A percentile compares a stretch with the other conserved stretches of the same genome.
Conservation (phyloP, 2,888 invertebrate genomes). For the Lysandra bellargus region DNA sequence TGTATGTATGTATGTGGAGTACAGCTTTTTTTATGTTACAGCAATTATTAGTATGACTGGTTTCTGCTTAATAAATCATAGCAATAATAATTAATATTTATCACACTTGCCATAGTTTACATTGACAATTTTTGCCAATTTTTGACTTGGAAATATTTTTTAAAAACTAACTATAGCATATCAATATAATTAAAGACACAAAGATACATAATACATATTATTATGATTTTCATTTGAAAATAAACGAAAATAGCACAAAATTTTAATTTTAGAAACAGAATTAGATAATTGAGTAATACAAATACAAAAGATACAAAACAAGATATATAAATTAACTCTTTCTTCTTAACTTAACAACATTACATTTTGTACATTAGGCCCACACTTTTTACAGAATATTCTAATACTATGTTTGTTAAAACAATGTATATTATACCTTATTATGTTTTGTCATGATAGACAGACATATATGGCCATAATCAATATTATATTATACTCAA, state of each 20-base stretch:
- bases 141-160: neutral
- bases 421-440: conserved; percentile 29
- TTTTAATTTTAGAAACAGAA: conserved; percentile 29
- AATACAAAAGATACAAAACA: neutral
- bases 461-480: conserved; percentile 26
- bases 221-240: conserved; percentile 18
- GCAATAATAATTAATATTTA: neutral
- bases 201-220: neutral
- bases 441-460: conserved; percentile 33
- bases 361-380: conserved; percentile 39
- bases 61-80: neutral
- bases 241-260: conserved; percentile 24
- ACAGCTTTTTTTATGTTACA: neutral
- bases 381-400: conserved; percentile 34
- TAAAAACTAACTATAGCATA: neutral
- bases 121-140: neutral
- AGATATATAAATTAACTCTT: conserved; percentile 30
- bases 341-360: conserved; percentile 26
- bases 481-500: conserved; percentile 9
- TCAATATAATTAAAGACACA: neutral
- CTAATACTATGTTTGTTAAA: conserved; percentile 23
- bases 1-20: neutral
- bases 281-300: conserved; percentile 23
- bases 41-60: neutral
- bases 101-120: neutral